Evolutionary conservation across 2,888 invertebrate genomes (phyloP).

Genomic region (Drosophila crucigera): DNA sequence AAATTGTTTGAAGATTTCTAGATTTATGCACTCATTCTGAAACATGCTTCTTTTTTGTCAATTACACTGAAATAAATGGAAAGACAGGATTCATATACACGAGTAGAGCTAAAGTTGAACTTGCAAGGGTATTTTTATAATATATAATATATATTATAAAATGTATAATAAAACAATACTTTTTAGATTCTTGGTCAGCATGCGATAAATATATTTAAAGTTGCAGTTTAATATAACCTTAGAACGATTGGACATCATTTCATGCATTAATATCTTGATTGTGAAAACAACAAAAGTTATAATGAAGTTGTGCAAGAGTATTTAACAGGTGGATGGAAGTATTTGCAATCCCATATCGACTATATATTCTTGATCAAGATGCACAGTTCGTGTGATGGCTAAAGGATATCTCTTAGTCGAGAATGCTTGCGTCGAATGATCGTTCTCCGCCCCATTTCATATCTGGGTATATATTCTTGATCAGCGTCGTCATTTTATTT

Average conservation of each 20-base stretch:
- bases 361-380: background rate
- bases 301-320: background rate
- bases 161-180: background rate
- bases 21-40: conserved; percentile 35
- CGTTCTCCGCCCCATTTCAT: background rate
- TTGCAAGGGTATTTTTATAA: background rate
- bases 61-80: conserved; percentile 36
- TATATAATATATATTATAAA: background rate
- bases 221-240: background rate
- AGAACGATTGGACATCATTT: background rate
- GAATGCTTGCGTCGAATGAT: background rate
- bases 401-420: background rate
- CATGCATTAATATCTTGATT: too few relatives aligned
- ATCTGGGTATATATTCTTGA: background rate
- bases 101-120: background rate
- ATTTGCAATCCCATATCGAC: background rate
- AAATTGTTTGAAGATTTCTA: background rate
- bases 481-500: background rate
- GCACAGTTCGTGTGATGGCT: background rate
- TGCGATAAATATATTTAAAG: background rate
- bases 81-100: background rate
- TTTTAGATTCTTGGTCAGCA: background rate
- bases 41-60: conserved; percentile 21
- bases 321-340: background rate
- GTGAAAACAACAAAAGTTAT: too few relatives aligned